Base-by-base conservation (phyloP, 2,113 vertebrate species). In the Neodontobutis hainanensis region DNA sequence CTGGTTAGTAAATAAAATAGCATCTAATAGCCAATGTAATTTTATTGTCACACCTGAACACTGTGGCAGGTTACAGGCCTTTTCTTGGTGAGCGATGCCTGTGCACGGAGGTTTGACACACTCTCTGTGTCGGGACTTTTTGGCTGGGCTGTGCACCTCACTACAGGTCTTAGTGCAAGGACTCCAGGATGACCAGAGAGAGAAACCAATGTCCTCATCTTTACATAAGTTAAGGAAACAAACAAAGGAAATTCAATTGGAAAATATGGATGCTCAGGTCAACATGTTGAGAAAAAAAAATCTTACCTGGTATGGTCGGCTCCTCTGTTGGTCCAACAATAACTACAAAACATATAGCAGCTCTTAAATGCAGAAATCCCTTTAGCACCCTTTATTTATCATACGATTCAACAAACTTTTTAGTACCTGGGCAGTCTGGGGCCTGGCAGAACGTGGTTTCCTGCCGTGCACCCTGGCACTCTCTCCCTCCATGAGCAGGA, bases 41-140 rank as follows among this genome's bases (percentile, higher is more conserved):
- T 27, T 27, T 27, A 27, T 43, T 3, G 6, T 0, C 1, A 1
- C 66, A 96, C 95, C 94, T 79, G 91, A 67, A 80, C 96, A 96
- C 40, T 93, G 92, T 0, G 95, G 94, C 55, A 96, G 75, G 86
- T 97, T 97, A 82, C 95, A 97, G 3, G 91, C 85, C 5, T 69
- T 89, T 67, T 94, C 89, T 82, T 97, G 94, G 7, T 64, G 83
- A 0, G 84, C n/a, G 8, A 75, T 84, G 47, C 94, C 94, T 0
- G 87, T 76, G 69, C 95, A 97, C 57, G 87, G 90, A 0, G 84
- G 75, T 6, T 51, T 82, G 11, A 56, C 3, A 68, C 96, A 97
- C 49, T 79, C 65, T 15, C 95, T 91, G 9, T 75, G 56, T 1
- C 94, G 94, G 42, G 85, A 88, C 76, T 95, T 96, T 46, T 75